Evolutionary conservation across 37 sponge, comb jelly and placozoan genomes (phyloP).

Genomic region (Haliclona indistincta): DNA sequence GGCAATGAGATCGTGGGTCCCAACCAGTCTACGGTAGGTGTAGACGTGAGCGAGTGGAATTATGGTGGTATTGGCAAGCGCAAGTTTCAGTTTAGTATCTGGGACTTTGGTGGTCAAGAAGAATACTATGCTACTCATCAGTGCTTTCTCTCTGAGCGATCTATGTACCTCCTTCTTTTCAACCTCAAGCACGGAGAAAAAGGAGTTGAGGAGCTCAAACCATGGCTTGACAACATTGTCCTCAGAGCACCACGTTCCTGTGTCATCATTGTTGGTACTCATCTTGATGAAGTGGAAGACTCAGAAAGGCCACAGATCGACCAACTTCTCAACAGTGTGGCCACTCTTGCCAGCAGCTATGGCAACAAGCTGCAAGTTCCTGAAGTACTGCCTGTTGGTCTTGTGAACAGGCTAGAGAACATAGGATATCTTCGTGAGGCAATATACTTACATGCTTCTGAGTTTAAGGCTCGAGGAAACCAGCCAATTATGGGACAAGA

Average conservation of each 20-base stretch:
- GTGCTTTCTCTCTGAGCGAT: constrained; percentile 91
- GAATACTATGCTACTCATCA: constrained; percentile 98
- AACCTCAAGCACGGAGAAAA: constrained; percentile 71
- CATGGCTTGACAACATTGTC: constrained; percentile 92
- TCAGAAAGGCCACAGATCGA: constrained; percentile 37
- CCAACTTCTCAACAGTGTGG: constrained; percentile 46
- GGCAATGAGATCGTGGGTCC: constrained; percentile 63
- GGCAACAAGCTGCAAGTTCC: constrained; percentile 51
- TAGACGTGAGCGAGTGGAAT: constrained; percentile 88
- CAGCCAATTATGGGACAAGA: constrained; percentile 77
- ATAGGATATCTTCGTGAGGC: constrained; percentile 72
- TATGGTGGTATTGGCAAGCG: constrained; percentile 54
- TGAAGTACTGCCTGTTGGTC: constrained; percentile 61
- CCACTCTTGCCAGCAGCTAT: constrained; percentile 35
- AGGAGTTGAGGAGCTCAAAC: constrained; percentile 81
- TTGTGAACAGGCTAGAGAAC: constrained; percentile 57
- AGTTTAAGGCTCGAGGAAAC: constrained; percentile 34
- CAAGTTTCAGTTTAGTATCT: constrained; percentile 80
- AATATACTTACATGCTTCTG: constrained; percentile 83
- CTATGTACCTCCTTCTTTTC: constrained; percentile 89
- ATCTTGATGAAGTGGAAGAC: constrained; percentile 76
- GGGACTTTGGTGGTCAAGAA: constrained; percentile 97
- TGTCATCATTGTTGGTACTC: constrained; percentile 87
- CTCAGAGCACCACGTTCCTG: constrained; percentile 79
- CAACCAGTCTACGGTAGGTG: constrained; percentile 93